A percentile compares a stretch with the other conserved stretches of the same genome.
phyloP scores from a whole-genome alignment of 2,797 vertebrate species.

The Acomys russatus region DNA sequence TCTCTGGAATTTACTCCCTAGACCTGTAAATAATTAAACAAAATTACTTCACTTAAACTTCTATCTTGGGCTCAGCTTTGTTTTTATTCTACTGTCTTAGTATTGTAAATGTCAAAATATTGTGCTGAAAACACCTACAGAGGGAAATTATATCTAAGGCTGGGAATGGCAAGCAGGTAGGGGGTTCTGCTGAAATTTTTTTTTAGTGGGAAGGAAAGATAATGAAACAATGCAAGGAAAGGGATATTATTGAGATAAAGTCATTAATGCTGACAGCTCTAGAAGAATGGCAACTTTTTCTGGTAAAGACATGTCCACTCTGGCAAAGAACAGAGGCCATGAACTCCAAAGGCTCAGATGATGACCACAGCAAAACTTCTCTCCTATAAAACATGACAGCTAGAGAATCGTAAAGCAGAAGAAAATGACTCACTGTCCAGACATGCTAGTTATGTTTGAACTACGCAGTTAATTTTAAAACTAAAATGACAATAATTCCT shows the following conservation, averaged over 20 bases:
- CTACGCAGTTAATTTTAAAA: constrained; percentile 28
- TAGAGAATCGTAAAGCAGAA: background rate
- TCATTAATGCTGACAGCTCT: background rate
- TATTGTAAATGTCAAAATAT: constrained; percentile 48
- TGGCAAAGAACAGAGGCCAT: background rate
- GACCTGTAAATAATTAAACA: background rate
- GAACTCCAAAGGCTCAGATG: background rate
- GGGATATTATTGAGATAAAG: constrained; percentile 10
- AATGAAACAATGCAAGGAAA: constrained; percentile 48
- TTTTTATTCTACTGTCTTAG: background rate
- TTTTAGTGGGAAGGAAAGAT: constrained; percentile 16
- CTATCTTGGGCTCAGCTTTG: background rate
- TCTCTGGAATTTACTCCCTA: background rate
- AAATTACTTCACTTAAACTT: constrained; percentile 18
- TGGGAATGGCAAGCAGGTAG: background rate
- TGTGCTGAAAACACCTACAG: constrained; percentile 8
- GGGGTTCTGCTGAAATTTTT: background rate
- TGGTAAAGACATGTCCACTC: background rate
- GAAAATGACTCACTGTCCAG: background rate
- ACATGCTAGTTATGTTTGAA: constrained; percentile 10
- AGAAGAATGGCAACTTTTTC: background rate
- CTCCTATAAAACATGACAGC: constrained; percentile 26
- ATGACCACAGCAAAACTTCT: background rate
- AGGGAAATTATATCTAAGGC: constrained; percentile 44
- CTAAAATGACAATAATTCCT: constrained; percentile 46